phyloP scores from a whole-genome alignment of 2,113 vertebrate genomes.

The Hypocryptadius cinnamomeus region DNA sequence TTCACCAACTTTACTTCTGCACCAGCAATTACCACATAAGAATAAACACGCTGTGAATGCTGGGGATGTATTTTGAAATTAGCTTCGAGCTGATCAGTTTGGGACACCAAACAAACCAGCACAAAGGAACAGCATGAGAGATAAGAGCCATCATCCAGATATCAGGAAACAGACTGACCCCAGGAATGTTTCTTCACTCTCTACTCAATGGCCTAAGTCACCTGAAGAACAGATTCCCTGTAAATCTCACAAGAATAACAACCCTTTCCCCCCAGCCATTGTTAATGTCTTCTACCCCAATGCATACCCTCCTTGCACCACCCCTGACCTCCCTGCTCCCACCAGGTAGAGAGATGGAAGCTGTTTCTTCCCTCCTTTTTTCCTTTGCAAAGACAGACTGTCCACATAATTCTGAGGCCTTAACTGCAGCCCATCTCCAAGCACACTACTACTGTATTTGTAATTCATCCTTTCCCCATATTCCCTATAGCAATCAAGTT shows the following conservation, averaged over 20 bases:
- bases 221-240: neutral
- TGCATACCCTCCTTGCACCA: neutral
- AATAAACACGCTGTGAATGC: neutral
- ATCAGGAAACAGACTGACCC: neutral
- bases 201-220: neutral
- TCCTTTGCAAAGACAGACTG: neutral
- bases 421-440: neutral
- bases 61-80: conserved; percentile 19
- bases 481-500: neutral
- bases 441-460: neutral
- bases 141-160: neutral
- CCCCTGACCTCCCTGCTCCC: neutral
- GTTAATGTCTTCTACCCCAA: neutral
- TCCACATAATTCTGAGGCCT: neutral
- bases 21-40: conserved; percentile 1
- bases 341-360: neutral
- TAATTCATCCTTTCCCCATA: neutral
- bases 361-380: neutral
- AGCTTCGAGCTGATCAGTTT: neutral
- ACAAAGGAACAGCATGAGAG: neutral
- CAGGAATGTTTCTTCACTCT: neutral
- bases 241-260: neutral
- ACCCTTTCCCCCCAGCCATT: neutral
- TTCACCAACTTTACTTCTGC: neutral
- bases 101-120: neutral